Conservation (phyloP, 1,140 invertebrate species). For the Akabosia matsudoensis region DNA sequence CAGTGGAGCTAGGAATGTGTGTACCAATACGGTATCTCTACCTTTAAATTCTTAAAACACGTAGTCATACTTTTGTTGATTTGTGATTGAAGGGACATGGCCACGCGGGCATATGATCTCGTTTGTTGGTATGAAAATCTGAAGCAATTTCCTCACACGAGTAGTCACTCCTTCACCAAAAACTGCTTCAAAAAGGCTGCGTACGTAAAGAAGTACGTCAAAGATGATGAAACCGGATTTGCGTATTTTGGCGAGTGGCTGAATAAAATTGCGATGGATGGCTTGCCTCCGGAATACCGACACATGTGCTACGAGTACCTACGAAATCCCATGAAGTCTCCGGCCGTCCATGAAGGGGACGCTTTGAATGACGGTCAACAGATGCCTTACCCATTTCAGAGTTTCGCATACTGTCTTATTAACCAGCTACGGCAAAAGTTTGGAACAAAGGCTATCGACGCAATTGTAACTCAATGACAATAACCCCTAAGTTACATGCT, state of each 20-base stretch:
- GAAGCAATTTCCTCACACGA: not conserved
- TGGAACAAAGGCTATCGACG: not conserved
- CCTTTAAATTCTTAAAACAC: too few relatives aligned
- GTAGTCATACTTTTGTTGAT: not conserved
- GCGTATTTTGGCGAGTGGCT: slow-evolving; percentile 4
- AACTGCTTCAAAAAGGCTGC: not conserved
- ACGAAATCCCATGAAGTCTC: not conserved
- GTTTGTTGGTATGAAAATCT: slow-evolving; percentile 17
- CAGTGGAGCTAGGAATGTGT: not conserved
- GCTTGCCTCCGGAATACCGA: not conserved
- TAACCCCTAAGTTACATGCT: not conserved
- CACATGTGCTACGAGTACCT: not conserved
- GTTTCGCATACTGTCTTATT: not conserved
- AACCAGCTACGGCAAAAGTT: not conserved
- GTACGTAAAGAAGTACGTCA: not conserved
- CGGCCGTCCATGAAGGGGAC: not conserved
- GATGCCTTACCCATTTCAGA: not conserved
- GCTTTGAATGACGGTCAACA: not conserved
- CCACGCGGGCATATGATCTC: not conserved
- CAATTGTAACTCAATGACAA: not conserved
- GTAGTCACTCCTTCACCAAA: not conserved
- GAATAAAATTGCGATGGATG: not conserved
- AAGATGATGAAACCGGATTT: not conserved
- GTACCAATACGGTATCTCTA: too few relatives aligned
- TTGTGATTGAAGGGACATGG: not conserved